Percentiles rank a stretch among this genome's conserved stretches.
Evolutionary conservation across 2,888 invertebrate species (phyloP).

Genomic region (Augochlorella aurata): DNA sequence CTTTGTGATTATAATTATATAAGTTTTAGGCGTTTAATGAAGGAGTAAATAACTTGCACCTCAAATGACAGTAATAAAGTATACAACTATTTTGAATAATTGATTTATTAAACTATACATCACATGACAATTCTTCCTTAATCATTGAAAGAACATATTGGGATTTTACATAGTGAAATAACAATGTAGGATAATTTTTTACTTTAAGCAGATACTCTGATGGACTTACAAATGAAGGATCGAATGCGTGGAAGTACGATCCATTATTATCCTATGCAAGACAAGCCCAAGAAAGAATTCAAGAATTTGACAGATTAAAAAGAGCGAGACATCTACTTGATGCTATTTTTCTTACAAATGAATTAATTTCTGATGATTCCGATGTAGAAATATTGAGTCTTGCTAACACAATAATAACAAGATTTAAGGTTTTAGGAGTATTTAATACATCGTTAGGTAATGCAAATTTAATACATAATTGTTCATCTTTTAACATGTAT

Average conservation of each 20-base stretch:
- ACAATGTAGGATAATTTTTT: conserved; percentile 27
- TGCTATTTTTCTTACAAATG: conserved; percentile 77
- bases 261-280: conserved; percentile 70
- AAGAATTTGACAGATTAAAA: conserved; percentile 75
- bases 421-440: conserved; percentile 83
- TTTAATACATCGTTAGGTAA: conserved; percentile 45
- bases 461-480: conserved; percentile 20
- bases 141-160: background rate
- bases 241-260: conserved; percentile 59
- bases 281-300: conserved; percentile 76
- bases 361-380: conserved; percentile 86
- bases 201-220: conserved; percentile 59
- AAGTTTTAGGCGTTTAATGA: conserved; percentile 9
- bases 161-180: conserved; percentile 5
- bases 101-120: conserved; percentile 29
- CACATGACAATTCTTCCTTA: conserved; percentile 57
- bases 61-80: conserved; percentile 60
- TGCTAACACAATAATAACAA: conserved; percentile 85
- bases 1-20: conserved; percentile 16
- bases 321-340: conserved; percentile 75
- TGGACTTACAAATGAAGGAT: conserved; percentile 34
- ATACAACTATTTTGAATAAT: background rate
- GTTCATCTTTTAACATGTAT: background rate
- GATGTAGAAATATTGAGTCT: conserved; percentile 89
- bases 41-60: conserved; percentile 31